Evolutionary conservation across 2,888 invertebrate species (phyloP).

Genomic region (Poecilus cupreus): DNA sequence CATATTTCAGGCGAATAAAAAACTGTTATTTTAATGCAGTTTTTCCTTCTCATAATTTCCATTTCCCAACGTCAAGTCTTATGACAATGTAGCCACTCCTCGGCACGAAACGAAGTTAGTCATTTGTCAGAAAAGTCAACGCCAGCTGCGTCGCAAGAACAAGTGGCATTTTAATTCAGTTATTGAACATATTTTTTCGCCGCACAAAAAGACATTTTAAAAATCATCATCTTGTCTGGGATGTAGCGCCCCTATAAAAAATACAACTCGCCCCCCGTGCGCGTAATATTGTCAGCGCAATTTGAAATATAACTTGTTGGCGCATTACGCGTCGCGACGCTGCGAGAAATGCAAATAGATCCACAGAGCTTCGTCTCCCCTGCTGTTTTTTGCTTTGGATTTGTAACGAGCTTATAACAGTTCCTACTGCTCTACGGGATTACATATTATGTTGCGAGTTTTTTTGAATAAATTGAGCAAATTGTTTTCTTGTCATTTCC

Average conservation of each 20-base stretch:
- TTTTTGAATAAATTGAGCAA: conserved; percentile 21
- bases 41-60: conserved; percentile 55
- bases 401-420: conserved; percentile 47
- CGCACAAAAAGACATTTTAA: conserved; percentile 71
- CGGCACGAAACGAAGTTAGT: conserved; percentile 70
- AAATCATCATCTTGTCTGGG: conserved; percentile 70
- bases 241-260: conserved; percentile 41
- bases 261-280: conserved; percentile 21
- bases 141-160: conserved; percentile 67
- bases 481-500: conserved; percentile 10
- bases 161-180: conserved; percentile 72
- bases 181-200: conserved; percentile 73
- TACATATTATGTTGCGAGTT: conserved; percentile 8
- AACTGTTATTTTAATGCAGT: conserved; percentile 54
- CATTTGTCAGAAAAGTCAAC: conserved; percentile 70
- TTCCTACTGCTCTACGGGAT: conserved; percentile 32
- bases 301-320: conserved; percentile 56
- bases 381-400: conserved; percentile 37
- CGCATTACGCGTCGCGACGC: conserved; percentile 33
- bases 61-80: conserved; percentile 50
- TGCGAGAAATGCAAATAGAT: conserved; percentile 52
- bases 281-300: conserved; percentile 49
- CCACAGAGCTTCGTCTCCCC: conserved; percentile 13
- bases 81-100: conserved; percentile 46
- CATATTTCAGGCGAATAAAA: conserved; percentile 41